Percentiles rank a stretch among this genome's conserved stretches.
phyloP scores from a whole-genome alignment of 2,797 vertebrate species.

The Echiichthys vipera region DNA sequence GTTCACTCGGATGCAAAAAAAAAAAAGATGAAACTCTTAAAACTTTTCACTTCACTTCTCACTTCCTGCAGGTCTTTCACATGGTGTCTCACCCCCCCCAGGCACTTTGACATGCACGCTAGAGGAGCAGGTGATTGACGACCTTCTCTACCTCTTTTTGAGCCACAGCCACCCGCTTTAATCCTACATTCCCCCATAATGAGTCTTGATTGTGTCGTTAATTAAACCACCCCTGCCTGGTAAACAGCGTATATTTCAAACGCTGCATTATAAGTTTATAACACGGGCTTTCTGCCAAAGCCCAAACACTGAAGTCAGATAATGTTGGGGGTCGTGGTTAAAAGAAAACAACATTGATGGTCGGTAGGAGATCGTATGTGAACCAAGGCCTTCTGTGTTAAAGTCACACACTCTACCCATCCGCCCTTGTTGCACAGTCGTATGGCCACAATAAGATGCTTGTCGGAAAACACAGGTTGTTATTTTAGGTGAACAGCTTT shows the following conservation, averaged over 20 bases:
- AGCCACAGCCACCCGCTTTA: too few species aligned
- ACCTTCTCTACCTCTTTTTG: too few species aligned
- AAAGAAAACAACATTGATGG: background rate
- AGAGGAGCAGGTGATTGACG: too few species aligned
- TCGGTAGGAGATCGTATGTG: background rate
- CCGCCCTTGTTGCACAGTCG: background rate
- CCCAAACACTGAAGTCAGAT: background rate
- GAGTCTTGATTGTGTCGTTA: background rate
- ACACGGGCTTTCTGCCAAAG: background rate
- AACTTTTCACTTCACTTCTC: too few species aligned
- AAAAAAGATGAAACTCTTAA: too few species aligned
- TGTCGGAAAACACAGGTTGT: background rate
- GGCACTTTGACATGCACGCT: too few species aligned
- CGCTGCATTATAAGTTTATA: background rate
- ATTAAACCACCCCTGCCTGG: background rate
- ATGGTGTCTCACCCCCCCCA: too few species aligned
- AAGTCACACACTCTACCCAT: background rate
- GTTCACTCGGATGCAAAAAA: too few species aligned
- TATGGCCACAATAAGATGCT: background rate
- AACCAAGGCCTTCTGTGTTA: background rate
- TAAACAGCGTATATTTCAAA: background rate
- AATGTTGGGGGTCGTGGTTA: background rate
- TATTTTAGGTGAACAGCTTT: background rate
- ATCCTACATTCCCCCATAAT: background rate
- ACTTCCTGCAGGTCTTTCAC: too few species aligned